phyloP scores from a whole-genome alignment of 1,140 invertebrate genomes.

The Drosophila orena region DNA sequence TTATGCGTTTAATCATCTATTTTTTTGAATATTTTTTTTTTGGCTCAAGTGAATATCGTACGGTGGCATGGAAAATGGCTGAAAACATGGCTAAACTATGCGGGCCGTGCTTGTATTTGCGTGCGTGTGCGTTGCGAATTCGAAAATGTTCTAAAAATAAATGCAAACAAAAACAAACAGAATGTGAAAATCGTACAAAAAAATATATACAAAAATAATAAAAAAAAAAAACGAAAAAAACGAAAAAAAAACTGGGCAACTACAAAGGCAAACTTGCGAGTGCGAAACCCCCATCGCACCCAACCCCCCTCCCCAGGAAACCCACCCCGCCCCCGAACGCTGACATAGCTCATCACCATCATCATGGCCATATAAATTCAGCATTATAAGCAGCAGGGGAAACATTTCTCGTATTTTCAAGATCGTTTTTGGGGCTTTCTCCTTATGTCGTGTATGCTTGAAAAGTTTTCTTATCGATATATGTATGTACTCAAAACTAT shows the following conservation, averaged over 20 bases:
- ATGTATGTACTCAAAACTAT: too few relatives aligned
- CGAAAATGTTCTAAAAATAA: conserved; percentile 80
- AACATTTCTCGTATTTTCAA: neutral
- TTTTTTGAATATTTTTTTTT: conserved; percentile 28
- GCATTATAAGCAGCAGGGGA: conserved; percentile 31
- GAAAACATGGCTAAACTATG: conserved; percentile 63
- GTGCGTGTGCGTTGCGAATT: conserved; percentile 72
- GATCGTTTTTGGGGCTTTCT: neutral
- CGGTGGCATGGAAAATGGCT: conserved; percentile 50
- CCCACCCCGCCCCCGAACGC: conserved; percentile 11
- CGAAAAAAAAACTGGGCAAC: conserved; percentile 55
- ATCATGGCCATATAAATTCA: conserved; percentile 58
- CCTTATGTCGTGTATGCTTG: too few relatives aligned
- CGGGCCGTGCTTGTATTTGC: conserved; percentile 34
- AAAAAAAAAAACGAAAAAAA: conserved; percentile 6
- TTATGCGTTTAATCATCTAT: neutral
- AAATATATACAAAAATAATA: neutral
- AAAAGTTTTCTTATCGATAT: too few relatives aligned
- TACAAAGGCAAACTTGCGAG: conserved; percentile 34
- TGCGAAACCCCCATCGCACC: conserved; percentile 8
- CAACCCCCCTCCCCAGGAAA: neutral
- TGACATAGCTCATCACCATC: conserved; percentile 46
- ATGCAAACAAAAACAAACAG: conserved; percentile 71
- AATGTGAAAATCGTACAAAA: conserved; percentile 54
- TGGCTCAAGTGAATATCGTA: conserved; percentile 34